Conservation (phyloP, 2,888 invertebrate species). For the Achlya flavicornis region DNA sequence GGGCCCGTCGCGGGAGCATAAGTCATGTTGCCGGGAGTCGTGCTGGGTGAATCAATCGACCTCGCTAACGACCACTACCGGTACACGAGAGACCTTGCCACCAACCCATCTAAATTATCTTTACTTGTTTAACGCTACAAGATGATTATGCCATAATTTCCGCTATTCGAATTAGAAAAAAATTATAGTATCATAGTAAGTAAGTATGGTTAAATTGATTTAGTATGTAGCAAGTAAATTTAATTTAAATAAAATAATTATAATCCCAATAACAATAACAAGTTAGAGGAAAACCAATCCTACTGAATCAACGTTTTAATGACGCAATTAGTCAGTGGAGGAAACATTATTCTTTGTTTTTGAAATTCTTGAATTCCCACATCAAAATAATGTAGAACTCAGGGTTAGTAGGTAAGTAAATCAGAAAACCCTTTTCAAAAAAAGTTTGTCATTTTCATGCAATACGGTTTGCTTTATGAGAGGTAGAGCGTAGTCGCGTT, state of each 20-base stretch:
- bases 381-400: background rate
- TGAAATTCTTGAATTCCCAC: background rate
- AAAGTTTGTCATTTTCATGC: no score
- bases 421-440: no score
- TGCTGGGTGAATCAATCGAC: constrained; percentile 48
- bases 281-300: background rate
- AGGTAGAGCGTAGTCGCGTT: no score
- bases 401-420: no score
- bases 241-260: background rate
- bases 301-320: background rate
- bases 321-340: background rate
- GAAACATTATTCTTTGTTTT: background rate
- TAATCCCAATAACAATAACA: background rate
- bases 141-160: constrained; percentile 21
- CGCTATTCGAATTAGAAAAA: background rate
- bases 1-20: constrained; percentile 36
- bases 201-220: background rate
- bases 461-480: no score
- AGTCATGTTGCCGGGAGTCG: constrained; percentile 37
- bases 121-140: constrained; percentile 19
- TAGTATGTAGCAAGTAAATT: background rate
- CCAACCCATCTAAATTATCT: constrained; percentile 3
- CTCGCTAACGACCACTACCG: constrained; percentile 38
- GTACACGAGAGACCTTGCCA: constrained; percentile 24
- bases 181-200: background rate